Conservation (phyloP, 1,140 invertebrate species). For the Acromyrmex charruanus region DNA sequence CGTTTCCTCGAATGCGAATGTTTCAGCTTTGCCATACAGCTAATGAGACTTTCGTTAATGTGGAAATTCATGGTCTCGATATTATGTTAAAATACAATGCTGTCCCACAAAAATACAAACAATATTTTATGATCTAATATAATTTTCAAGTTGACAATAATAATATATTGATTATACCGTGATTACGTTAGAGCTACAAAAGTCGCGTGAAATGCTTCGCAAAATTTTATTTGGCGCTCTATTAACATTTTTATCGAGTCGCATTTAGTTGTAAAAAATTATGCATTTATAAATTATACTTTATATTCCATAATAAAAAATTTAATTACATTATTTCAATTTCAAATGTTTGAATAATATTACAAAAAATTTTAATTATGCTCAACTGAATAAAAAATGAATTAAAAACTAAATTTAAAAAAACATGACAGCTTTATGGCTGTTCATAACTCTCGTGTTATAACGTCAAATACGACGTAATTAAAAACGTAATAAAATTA, state of each 20-base stretch:
- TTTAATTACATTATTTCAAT: conserved; percentile 58
- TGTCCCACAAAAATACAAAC: neutral
- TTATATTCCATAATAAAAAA: conserved; percentile 37
- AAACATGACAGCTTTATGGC: conserved; percentile 28
- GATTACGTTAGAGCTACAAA: conserved; percentile 2
- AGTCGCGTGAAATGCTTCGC: neutral
- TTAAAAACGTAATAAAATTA: conserved; percentile 41
- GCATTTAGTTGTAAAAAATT: conserved; percentile 28
- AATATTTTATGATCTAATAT: neutral
- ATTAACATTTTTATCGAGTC: conserved; percentile 29
- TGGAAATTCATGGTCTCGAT: conserved; percentile 25
- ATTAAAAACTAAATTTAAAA: conserved; percentile 40
- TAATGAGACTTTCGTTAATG: conserved; percentile 28
- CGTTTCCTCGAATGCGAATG: neutral
- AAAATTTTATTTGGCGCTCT: conserved; percentile 16
- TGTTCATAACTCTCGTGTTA: conserved; percentile 26
- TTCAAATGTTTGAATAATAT: conserved; percentile 44
- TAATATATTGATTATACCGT: conserved; percentile 5
- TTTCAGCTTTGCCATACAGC: conserved; percentile 17
- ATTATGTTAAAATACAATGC: neutral
- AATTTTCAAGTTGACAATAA: neutral
- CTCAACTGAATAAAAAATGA: conserved; percentile 34
- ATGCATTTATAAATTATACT: conserved; percentile 38
- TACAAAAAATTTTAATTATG: conserved; percentile 45
- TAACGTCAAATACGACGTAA: conserved; percentile 29